Conservation (phyloP, 2,888 invertebrate species). For the Drosophila neonasuta region DNA sequence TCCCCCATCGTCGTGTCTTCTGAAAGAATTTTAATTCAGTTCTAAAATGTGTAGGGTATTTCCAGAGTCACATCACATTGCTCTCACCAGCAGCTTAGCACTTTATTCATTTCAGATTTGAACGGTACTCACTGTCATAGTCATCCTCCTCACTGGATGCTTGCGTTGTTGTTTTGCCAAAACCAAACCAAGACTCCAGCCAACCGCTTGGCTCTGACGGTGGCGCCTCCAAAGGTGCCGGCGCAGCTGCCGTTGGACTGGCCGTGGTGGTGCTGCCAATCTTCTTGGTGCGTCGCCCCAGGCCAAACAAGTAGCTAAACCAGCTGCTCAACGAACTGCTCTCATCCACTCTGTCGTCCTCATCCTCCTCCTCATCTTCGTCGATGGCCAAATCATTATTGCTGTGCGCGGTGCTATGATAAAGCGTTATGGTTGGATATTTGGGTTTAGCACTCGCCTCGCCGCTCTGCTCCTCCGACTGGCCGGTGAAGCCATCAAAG, state of each 20-base stretch:
- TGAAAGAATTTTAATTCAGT: no score
- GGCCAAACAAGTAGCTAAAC: slow-evolving; percentile 79
- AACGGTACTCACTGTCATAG: slow-evolving; percentile 73
- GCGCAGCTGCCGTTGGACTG: slow-evolving; percentile 29
- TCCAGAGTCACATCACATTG: no score
- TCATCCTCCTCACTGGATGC: slow-evolving; percentile 59
- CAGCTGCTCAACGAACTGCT: slow-evolving; percentile 65
- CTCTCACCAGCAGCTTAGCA: no score
- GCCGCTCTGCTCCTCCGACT: slow-evolving; percentile 39
- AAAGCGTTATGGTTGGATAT: slow-evolving; percentile 77
- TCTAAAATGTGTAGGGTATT: no score
- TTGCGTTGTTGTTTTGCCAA: slow-evolving; percentile 62
- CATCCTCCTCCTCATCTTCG: slow-evolving; percentile 37
- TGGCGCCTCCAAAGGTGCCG: slow-evolving; percentile 47
- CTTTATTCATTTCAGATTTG: no score
- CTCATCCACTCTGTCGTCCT: slow-evolving; percentile 54
- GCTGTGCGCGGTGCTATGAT: slow-evolving; percentile 68
- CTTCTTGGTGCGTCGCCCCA: slow-evolving; percentile 67
- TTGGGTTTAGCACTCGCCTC: slow-evolving; percentile 46
- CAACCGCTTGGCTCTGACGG: slow-evolving; percentile 69
- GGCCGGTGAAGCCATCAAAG: slow-evolving; percentile 64
- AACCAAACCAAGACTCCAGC: slow-evolving; percentile 80
- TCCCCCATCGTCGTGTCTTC: no score
- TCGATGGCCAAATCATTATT: slow-evolving; percentile 44
- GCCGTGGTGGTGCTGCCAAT: slow-evolving; percentile 65